Conservation (phyloP, 2,113 vertebrate species). For the Petroica traversi region DNA sequence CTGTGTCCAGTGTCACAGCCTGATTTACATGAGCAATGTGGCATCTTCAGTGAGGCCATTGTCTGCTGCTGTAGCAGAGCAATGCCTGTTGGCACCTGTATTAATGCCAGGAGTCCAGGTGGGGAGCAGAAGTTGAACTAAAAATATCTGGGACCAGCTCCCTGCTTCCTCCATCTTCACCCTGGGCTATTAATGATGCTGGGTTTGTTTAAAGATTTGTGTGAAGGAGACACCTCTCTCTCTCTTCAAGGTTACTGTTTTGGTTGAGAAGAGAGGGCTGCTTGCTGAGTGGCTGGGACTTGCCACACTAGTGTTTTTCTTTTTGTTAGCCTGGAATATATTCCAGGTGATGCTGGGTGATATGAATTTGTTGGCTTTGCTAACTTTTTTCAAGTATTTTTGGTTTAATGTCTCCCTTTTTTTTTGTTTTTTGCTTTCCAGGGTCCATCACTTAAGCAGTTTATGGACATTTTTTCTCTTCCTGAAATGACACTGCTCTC, state of each 20-base stretch:
- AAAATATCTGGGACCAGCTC: background rate
- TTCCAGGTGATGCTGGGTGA: background rate
- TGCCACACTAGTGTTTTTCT: background rate
- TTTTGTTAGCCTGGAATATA: background rate
- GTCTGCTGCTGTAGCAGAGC: background rate
- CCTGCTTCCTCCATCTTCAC: background rate
- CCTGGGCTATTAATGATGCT: background rate
- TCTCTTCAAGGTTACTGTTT: background rate
- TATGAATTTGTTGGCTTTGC: background rate
- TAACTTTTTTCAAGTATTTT: background rate
- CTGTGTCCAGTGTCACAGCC: background rate
- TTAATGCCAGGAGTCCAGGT: background rate
- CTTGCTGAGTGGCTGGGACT: background rate
- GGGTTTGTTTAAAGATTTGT: background rate
- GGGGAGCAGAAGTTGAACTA: background rate
- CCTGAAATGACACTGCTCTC: conserved; percentile 82
- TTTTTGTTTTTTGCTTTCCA: background rate
- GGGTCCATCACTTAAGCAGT: conserved; percentile 83
- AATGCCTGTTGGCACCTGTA: background rate
- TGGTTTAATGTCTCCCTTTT: background rate
- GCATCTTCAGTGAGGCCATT: background rate
- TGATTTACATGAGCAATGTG: background rate
- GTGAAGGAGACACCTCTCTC: background rate
- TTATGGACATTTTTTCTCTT: conserved; percentile 85
- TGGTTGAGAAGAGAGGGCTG: background rate